Percentiles rank a stretch among this genome's conserved stretches.
These are phyloP conservation scores for Thymelicus sylvestris DNA, from an alignment of 2,888 invertebrate genomes.

Conservation along the genomic window DNA sequence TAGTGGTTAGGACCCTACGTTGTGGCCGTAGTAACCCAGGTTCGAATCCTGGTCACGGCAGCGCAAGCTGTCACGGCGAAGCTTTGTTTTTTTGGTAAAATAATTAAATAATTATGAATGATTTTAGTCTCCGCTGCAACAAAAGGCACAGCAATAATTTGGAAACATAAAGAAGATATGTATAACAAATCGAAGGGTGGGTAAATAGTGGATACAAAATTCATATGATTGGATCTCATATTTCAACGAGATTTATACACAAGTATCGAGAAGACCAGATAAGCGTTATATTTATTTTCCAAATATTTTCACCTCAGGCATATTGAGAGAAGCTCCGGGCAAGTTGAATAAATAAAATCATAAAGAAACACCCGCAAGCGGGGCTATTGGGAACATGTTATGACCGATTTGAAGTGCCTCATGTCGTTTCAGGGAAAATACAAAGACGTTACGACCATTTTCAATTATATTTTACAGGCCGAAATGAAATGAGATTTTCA, in stretches of 20 bases:
- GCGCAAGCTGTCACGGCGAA: slow-evolving; percentile 41
- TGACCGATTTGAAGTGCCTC: background rate
- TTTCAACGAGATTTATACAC: too few relatives aligned
- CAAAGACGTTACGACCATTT: too few relatives aligned
- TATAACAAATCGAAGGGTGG: too few relatives aligned
- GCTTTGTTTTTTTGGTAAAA: slow-evolving; percentile 9
- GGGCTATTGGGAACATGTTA: background rate
- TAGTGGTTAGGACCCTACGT: slow-evolving; percentile 91
- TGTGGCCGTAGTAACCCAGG: slow-evolving; percentile 90
- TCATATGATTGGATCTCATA: background rate
- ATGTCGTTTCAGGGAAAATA: background rate
- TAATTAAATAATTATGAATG: too few relatives aligned
- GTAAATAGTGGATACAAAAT: too few relatives aligned
- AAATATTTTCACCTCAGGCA: background rate
- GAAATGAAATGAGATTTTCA: too few relatives aligned
- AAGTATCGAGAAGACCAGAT: too few relatives aligned
- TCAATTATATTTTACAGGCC: too few relatives aligned
- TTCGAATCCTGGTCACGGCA: slow-evolving; percentile 86
- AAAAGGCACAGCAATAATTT: too few relatives aligned
- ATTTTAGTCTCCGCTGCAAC: too few relatives aligned
- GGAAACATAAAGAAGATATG: too few relatives aligned
- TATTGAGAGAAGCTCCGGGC: background rate
- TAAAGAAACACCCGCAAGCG: background rate
- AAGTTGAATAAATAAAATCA: background rate
- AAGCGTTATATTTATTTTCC: background rate